These are phyloP conservation scores for Percopsis omiscomaycus DNA, from an alignment of 2,797 vertebrate species.

Conservation along the genomic window DNA sequence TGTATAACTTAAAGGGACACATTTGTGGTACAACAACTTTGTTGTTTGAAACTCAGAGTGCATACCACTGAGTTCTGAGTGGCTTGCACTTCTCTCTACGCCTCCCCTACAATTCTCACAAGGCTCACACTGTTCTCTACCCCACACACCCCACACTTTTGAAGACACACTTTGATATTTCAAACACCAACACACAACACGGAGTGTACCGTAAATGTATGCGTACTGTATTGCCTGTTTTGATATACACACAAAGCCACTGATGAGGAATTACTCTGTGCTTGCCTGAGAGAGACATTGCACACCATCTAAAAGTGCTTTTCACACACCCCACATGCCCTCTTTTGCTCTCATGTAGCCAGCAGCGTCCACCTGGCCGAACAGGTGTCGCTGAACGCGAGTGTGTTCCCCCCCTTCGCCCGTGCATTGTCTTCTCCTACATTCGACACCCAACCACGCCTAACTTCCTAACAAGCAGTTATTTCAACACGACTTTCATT, in stretches of 20 bases:
- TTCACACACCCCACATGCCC: neutral
- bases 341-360: slow-evolving; percentile 8
- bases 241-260: neutral
- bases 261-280: neutral
- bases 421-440: slow-evolving; percentile 22
- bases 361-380: slow-evolving; percentile 43
- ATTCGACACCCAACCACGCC: slow-evolving; percentile 16
- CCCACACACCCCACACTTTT: too few relatives aligned
- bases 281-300: neutral
- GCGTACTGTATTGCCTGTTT: too few relatives aligned
- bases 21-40: neutral
- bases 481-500: slow-evolving; percentile 5
- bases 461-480: slow-evolving; percentile 2
- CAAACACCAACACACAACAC: too few relatives aligned
- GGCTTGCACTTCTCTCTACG: too few relatives aligned
- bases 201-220: too few relatives aligned
- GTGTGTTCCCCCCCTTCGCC: slow-evolving; percentile 17
- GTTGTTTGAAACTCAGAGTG: neutral
- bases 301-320: neutral
- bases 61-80: too few relatives aligned
- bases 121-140: too few relatives aligned
- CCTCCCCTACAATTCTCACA: too few relatives aligned
- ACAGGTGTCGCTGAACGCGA: slow-evolving; percentile 48
- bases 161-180: too few relatives aligned
- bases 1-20: neutral